These are phyloP conservation scores for Mesocricetus auratus DNA, from an alignment of 2,113 vertebrate species.

Conservation along the genomic window DNA sequence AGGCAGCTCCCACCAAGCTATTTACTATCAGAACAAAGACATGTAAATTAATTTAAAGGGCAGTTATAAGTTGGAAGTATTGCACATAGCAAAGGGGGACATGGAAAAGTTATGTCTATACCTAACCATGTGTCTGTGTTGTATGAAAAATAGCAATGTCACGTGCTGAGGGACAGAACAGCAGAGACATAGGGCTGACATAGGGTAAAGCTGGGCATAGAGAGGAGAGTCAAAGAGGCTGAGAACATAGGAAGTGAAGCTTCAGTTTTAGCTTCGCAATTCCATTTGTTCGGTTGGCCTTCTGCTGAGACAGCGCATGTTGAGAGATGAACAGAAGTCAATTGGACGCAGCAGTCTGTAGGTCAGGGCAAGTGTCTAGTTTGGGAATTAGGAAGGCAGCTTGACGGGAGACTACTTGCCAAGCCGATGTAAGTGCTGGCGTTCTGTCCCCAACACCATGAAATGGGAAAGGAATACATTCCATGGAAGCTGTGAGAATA, in stretches of 20 bases:
- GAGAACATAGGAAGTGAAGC: not conserved
- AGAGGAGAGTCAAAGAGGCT: not conserved
- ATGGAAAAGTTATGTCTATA: not conserved
- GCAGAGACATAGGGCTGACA: not conserved
- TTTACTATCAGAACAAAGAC: not conserved
- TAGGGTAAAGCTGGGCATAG: not conserved
- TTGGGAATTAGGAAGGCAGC: not conserved
- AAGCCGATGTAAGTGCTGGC: not conserved
- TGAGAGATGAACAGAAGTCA: not conserved
- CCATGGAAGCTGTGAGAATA: not conserved
- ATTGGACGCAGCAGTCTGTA: not conserved
- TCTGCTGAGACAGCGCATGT: not conserved
- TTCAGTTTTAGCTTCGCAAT: not conserved
- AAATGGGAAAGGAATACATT: not conserved
- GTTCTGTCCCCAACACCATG: not conserved
- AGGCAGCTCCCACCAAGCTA: not conserved
- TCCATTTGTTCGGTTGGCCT: not conserved
- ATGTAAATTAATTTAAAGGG: not conserved
- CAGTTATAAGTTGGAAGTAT: not conserved
- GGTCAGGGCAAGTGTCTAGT: not conserved
- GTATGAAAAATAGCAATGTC: not conserved
- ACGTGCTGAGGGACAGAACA: not conserved
- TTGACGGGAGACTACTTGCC: not conserved
- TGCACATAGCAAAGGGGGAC: not conserved
- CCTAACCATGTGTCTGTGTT: not conserved